Base-by-base conservation (phyloP, 2,113 vertebrate genomes). In the Microtus richardsoni region DNA sequence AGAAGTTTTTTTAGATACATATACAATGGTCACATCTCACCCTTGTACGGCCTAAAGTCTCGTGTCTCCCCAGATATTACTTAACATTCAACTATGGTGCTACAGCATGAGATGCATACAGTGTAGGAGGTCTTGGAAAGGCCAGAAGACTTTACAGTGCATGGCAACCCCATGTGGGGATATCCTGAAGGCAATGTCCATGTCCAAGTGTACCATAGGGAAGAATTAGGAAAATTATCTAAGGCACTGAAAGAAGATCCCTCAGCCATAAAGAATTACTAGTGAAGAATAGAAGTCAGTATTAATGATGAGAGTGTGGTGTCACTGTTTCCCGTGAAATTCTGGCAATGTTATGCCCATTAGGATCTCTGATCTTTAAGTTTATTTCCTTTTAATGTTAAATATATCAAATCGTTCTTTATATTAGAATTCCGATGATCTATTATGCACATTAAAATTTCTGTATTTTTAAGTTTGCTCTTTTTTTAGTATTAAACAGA, bases 1-100 rank as follows among this genome's bases (percentile, higher is more conserved):
- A 60, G 22, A 21, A 26, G 22, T 0, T 60, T n/a, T 82, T 13
- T 39, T 60, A 82, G 22, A 16, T 60, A 82, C 7, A 73, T 19
- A 2, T 21, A 2, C 28, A 11, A 0, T 12, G 21, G 28, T 0
- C 10, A 21, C 1, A 4, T 1, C 12, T 30, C 21, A 75, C n/a
- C 26, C 36, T 83, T 39, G 28, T 17, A 78, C 6, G 9, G 19
- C 10, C 24, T 3, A 4, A 21, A 28, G 44, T 33, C 7, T 6
- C 3, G 0, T 5, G 41, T 70, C 30, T 80, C 60, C n/a, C 30
- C 44, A 11, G 28, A 8, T 36, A 2, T 62, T 49, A 47, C 26
- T 41, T 52, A 33, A 54, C 0, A 19, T 36, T 52, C 47, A 22
- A 17, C 47, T 68, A 28, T 8, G 83, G 7, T 24, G 26, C 47